Conservation (phyloP, 2,888 invertebrate genomes). For the Diploptera punctata region DNA sequence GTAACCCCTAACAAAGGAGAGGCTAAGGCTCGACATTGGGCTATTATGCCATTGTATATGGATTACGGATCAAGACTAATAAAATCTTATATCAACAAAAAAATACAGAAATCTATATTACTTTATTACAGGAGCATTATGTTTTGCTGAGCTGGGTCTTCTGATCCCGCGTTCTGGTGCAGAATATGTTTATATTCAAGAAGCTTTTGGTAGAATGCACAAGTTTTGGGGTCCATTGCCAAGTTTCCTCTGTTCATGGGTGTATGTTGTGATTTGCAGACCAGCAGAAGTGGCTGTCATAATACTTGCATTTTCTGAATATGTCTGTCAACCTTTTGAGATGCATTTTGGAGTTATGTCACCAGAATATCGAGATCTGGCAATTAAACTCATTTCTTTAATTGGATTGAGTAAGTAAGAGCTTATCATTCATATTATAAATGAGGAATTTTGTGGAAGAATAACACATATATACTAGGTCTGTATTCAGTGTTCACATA, state of each 20-base stretch:
- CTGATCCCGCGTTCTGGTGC: conserved; percentile 81
- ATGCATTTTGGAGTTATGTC: conserved; percentile 50
- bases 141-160: conserved; percentile 82
- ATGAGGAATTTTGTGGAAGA: no score
- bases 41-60: no score
- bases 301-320: conserved; percentile 77
- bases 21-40: no score
- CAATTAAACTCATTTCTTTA: conserved; percentile 69
- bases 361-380: conserved; percentile 54
- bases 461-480: no score
- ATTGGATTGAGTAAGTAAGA: conserved; percentile 68
- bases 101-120: no score
- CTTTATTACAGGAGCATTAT: conserved; percentile 71
- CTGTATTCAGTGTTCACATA: no score
- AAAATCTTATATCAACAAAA: no score
- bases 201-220: conserved; percentile 72
- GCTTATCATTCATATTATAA: no score
- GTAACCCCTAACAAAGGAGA: no score
- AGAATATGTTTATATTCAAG: conserved; percentile 80
- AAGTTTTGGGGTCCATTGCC: conserved; percentile 74
- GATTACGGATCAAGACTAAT: no score
- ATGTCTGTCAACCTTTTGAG: conserved; percentile 71
- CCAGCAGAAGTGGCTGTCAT: conserved; percentile 82
- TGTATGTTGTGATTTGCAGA: conserved; percentile 73
- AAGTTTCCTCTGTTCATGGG: conserved; percentile 79